A percentile compares a stretch with the other conserved stretches of the same genome.
Conservation (phyloP, 1,140 invertebrate species). For the Glossosoma conforme region DNA sequence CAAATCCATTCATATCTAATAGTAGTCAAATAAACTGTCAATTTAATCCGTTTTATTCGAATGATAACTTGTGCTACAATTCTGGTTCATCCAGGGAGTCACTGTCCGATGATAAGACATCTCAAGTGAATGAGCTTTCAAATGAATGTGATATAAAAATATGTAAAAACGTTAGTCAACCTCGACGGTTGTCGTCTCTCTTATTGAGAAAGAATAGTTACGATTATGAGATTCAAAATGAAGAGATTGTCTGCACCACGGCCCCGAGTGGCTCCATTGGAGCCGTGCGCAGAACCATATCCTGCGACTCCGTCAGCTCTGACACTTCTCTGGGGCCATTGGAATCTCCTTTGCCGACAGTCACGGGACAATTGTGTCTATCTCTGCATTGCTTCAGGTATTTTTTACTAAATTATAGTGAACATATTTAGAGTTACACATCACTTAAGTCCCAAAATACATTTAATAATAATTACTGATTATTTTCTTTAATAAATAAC, state of each 20-base stretch:
- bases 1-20: conserved; percentile 28
- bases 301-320: conserved; percentile 78
- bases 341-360: conserved; percentile 23
- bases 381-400: conserved; percentile 28
- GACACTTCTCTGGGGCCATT: conserved; percentile 63
- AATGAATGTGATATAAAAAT: conserved; percentile 22
- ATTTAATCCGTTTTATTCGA: conserved; percentile 28
- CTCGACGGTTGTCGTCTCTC: conserved; percentile 7
- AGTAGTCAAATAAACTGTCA: conserved; percentile 25
- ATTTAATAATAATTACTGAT: no score
- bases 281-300: conserved; percentile 54
- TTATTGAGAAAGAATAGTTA: conserved; percentile 21
- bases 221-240: conserved; percentile 22
- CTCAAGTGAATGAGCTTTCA: conserved; percentile 19
- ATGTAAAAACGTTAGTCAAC: conserved; percentile 12
- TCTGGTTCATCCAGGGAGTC: not conserved
- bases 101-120: conserved; percentile 4
- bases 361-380: conserved; percentile 29
- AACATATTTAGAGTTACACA: no score
- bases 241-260: conserved; percentile 5
- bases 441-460: no score
- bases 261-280: not conserved
- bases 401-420: no score
- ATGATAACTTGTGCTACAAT: conserved; percentile 2
- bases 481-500: no score